phyloP scores from a whole-genome alignment of 92 coral and sea anemone species.

The Parazoanthus swiftii region DNA sequence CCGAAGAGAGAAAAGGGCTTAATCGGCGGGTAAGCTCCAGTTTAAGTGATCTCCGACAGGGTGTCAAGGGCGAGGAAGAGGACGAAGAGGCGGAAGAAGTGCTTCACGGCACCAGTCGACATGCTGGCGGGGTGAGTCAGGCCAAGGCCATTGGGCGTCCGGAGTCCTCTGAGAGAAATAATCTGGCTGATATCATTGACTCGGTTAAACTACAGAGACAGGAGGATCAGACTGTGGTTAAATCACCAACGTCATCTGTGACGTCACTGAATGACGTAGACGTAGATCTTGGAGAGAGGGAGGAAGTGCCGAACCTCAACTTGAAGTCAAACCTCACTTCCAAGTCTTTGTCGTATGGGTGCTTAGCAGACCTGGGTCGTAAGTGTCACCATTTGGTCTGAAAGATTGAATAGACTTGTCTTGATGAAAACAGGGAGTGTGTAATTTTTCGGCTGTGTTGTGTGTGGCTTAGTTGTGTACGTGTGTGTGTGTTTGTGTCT shows the following conservation, averaged over 20 bases:
- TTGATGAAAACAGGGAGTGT: too few species aligned
- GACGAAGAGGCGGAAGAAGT: constrained; percentile 36
- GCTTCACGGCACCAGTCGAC: constrained; percentile 31
- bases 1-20: constrained; percentile 49
- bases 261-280: constrained; percentile 63
- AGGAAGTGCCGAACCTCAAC: constrained; percentile 35
- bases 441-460: too few species aligned
- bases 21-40: constrained; percentile 76
- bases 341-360: constrained; percentile 83
- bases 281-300: constrained; percentile 53
- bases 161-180: constrained; percentile 69
- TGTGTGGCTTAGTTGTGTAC: too few species aligned
- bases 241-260: constrained; percentile 47
- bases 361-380: constrained; percentile 79
- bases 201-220: constrained; percentile 71
- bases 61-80: constrained; percentile 27
- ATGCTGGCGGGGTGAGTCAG: constrained; percentile 27
- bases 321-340: constrained; percentile 68
- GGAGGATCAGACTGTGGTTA: constrained; percentile 40
- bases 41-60: constrained; percentile 66
- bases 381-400: constrained; percentile 26
- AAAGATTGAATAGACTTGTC: too few species aligned
- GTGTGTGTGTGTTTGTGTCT: too few species aligned
- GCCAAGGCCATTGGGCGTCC: constrained; percentile 16
- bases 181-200: constrained; percentile 78